Evolutionary conservation across 2,888 invertebrate genomes (phyloP).

Genomic region (Liopterus haemorrhoidalis): DNA sequence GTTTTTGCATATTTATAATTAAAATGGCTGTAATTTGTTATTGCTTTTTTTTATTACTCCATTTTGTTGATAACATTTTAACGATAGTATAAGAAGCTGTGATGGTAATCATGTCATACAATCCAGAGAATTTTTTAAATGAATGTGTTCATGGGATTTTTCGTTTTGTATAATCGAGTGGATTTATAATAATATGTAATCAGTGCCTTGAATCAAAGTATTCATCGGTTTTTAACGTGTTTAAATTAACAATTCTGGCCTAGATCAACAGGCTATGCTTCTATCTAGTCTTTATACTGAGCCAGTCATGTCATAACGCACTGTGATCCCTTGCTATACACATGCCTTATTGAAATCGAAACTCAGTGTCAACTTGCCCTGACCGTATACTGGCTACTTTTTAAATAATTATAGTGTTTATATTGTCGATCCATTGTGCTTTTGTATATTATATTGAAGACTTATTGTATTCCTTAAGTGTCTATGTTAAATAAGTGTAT

Average conservation of each 20-base stretch:
- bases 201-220: conserved; percentile 23
- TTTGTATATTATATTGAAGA: conserved; percentile 20
- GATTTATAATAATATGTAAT: conserved; percentile 17
- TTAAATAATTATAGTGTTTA: conserved; percentile 17
- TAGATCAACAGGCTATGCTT: conserved; percentile 18
- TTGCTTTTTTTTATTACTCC: conserved; percentile 2
- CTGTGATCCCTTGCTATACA: conserved; percentile 22
- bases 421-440: conserved; percentile 22
- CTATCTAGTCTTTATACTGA: conserved; percentile 21
- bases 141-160: conserved; percentile 13
- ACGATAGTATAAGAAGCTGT: conserved; percentile 15
- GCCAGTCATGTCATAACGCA: conserved; percentile 15
- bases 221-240: conserved; percentile 14
- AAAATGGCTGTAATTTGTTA: conserved; percentile 17
- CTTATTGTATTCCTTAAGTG: conserved; percentile 24
- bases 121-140: conserved; percentile 6
- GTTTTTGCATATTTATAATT: conserved; percentile 11
- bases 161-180: conserved; percentile 8
- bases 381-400: conserved; percentile 20
- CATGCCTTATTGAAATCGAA: conserved; percentile 23
- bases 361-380: conserved; percentile 20
- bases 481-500: conserved; percentile 24
- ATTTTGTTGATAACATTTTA: background rate
- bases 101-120: conserved; percentile 5
- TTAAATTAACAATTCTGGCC: conserved; percentile 12